Conservation (phyloP, 2,888 invertebrate species). For the Morpho helenor region DNA sequence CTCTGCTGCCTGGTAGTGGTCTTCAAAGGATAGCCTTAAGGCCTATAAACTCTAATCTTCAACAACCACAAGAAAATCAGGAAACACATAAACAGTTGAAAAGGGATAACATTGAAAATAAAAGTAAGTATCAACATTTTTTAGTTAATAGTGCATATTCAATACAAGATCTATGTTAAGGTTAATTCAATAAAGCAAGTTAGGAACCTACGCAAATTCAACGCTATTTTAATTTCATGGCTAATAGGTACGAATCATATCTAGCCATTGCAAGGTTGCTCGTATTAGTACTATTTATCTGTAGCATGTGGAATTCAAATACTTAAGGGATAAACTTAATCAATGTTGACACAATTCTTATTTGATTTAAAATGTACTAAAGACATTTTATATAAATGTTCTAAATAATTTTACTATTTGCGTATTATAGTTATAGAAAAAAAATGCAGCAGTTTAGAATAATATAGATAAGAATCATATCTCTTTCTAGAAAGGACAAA, state of each 20-base stretch:
- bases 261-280: constrained; percentile 14
- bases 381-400: too few species aligned
- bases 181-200: constrained; percentile 10
- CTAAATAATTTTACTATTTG: too few species aligned
- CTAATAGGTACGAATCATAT: constrained; percentile 10
- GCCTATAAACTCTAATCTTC: constrained; percentile 49
- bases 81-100: constrained; percentile 50
- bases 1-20: constrained; percentile 66
- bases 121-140: constrained; percentile 40
- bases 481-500: too few species aligned
- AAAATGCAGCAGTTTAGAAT: too few species aligned
- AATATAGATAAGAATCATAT: too few species aligned
- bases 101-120: constrained; percentile 41
- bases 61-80: constrained; percentile 47
- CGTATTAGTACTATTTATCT: too few species aligned
- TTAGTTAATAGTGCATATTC: background rate
- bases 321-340: background rate
- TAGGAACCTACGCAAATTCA: constrained; percentile 18
- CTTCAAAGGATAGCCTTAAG: constrained; percentile 60
- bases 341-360: background rate
- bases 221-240: constrained; percentile 13
- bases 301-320: too few species aligned
- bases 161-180: constrained; percentile 11
- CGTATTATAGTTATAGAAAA: too few species aligned
- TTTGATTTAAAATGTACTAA: too few species aligned